These are phyloP conservation scores for Dryococelus australis DNA, from an alignment of 2,888 invertebrate genomes.

Conservation along the genomic window DNA sequence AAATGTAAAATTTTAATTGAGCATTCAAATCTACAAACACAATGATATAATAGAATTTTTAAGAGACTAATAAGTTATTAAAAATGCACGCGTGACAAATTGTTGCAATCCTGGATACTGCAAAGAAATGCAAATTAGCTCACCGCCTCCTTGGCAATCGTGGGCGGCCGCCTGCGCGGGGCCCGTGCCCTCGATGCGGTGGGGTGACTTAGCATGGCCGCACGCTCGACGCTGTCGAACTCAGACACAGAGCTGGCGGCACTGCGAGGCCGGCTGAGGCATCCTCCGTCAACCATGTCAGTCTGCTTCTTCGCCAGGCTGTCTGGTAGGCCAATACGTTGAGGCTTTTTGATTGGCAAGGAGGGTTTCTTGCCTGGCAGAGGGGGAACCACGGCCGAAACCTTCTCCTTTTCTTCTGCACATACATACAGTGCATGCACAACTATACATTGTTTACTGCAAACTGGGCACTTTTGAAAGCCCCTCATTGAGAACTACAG, in stretches of 20 bases:
- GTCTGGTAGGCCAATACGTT: conserved; percentile 34
- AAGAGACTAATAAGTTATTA: too few species aligned
- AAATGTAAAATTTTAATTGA: too few species aligned
- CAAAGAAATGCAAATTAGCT: neutral
- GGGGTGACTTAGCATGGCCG: conserved; percentile 60
- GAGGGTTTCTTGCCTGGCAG: conserved; percentile 46
- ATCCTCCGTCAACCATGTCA: conserved; percentile 39
- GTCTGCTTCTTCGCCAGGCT: neutral
- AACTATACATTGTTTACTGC: too few species aligned
- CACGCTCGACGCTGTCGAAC: conserved; percentile 60
- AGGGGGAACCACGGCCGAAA: conserved; percentile 38
- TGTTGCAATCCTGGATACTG: too few species aligned
- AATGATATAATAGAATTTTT: too few species aligned
- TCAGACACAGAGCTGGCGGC: conserved; percentile 52
- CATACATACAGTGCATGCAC: conserved; percentile 4
- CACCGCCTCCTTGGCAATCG: conserved; percentile 34
- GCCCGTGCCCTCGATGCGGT: conserved; percentile 68
- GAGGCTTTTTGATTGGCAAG: conserved; percentile 51
- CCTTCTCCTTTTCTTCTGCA: conserved; percentile 24
- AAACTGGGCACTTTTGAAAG: too few species aligned
- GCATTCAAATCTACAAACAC: too few species aligned
- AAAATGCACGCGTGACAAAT: too few species aligned
- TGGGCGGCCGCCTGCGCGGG: conserved; percentile 70
- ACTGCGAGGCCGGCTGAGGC: conserved; percentile 30
- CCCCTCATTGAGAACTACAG: too few species aligned